These are phyloP conservation scores for Verasper variegatus DNA, from an alignment of 2,113 vertebrate species.

Conservation along the genomic window DNA sequence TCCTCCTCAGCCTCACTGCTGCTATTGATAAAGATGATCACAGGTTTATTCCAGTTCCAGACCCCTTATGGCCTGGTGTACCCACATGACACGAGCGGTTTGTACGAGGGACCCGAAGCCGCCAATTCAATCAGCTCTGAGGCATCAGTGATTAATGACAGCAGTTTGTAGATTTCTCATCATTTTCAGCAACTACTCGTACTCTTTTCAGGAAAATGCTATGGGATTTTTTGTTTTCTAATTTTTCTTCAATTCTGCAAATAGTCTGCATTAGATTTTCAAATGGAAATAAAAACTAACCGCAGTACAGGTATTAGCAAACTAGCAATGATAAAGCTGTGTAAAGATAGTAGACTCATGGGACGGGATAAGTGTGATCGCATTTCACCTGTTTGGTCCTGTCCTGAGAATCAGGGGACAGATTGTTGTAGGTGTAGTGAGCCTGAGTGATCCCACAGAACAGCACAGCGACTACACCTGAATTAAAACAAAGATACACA, in stretches of 20 bases:
- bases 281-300: not conserved
- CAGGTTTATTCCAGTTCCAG: not conserved
- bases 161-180: conserved; percentile 16
- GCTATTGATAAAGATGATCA: not conserved
- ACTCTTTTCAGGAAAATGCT: not conserved
- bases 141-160: not conserved
- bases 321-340: not conserved
- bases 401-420: conserved; percentile 95
- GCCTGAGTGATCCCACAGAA: conserved; percentile 98
- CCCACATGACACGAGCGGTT: not conserved
- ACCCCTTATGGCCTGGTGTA: not conserved
- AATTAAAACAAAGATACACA: not conserved
- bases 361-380: not conserved
- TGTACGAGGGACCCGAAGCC: not conserved
- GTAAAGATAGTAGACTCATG: not conserved
- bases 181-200: not conserved
- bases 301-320: no score
- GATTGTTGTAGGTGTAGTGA: conserved; percentile 97
- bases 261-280: not conserved
- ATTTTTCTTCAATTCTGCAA: not conserved
- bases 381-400: conserved; percentile 92
- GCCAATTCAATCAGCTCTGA: not conserved
- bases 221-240: not conserved
- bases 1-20: not conserved
- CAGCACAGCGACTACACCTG: conserved; percentile 95